Percentiles rank a stretch among this genome's conserved stretches.
Conservation (phyloP, 2,113 vertebrate species). For the Ictalurus furcatus region DNA sequence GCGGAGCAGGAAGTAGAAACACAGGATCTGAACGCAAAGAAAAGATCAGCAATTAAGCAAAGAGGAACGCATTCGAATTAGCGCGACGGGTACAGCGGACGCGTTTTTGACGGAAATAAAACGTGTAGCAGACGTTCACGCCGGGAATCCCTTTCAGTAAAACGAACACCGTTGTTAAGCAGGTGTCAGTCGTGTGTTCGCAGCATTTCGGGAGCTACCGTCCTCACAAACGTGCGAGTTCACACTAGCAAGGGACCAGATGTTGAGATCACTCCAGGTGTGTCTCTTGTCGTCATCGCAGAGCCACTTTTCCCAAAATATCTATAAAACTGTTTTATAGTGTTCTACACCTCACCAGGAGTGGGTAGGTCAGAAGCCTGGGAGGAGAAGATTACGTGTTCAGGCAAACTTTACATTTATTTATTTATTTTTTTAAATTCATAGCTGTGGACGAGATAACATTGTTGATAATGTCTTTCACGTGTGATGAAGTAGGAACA, state of each 20-base stretch:
- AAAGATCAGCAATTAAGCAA: not conserved
- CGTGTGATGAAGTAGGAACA: not conserved
- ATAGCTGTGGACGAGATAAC: no score
- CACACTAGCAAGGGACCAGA: not conserved
- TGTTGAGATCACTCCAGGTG: not conserved
- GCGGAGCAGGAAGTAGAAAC: not conserved
- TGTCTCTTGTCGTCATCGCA: not conserved
- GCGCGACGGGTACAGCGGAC: not conserved
- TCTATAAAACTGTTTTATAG: not conserved
- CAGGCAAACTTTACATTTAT: no score
- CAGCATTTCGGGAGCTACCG: not conserved
- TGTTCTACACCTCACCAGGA: not conserved
- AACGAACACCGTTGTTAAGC: not conserved
- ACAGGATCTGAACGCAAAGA: not conserved
- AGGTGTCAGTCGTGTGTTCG: not conserved
- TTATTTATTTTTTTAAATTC: not conserved
- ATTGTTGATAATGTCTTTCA: not conserved
- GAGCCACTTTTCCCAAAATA: not conserved
- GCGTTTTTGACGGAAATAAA: not conserved
- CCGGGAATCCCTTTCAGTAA: not conserved
- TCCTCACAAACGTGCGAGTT: not conserved
- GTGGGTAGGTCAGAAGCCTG: not conserved
- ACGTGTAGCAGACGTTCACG: not conserved
- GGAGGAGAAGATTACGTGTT: no score
- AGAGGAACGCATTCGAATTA: not conserved